Evolutionary conservation across 2,888 invertebrate genomes (phyloP).

Genomic region (Eugnorisma glareosa): DNA sequence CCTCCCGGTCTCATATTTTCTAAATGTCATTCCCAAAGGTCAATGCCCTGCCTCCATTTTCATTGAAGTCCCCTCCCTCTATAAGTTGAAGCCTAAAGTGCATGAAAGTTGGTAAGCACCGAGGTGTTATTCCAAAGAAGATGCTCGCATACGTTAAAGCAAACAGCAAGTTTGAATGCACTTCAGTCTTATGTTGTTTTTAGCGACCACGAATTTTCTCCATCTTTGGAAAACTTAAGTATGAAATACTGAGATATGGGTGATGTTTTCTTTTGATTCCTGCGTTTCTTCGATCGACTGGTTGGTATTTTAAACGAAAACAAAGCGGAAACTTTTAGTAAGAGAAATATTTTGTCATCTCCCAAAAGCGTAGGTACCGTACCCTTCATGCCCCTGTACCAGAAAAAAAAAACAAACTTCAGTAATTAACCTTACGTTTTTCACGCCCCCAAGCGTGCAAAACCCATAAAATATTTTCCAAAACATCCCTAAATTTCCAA

Average conservation of each 20-base stretch:
- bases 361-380: background rate
- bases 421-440: background rate
- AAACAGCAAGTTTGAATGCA: constrained; percentile 65
- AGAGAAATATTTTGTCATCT: background rate
- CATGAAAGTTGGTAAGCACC: constrained; percentile 62
- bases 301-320: background rate
- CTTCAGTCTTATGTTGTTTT: constrained; percentile 60
- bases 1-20: background rate
- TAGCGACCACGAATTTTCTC: constrained; percentile 53
- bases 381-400: background rate
- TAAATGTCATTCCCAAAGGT: constrained; percentile 26
- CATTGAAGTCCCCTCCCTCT: constrained; percentile 17
- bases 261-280: constrained; percentile 29
- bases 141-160: constrained; percentile 66
- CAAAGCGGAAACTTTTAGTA: background rate
- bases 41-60: constrained; percentile 42
- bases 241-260: constrained; percentile 35
- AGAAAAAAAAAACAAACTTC: background rate
- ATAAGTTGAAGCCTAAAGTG: constrained; percentile 54
- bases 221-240: constrained; percentile 50
- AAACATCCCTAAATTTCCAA: constrained; percentile 17
- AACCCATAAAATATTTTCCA: constrained; percentile 4
- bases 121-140: constrained; percentile 67
- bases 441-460: background rate
- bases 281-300: background rate